Percentiles rank a stretch among this genome's conserved stretches.
phyloP scores from a whole-genome alignment of 2,888 invertebrate species.

The Hololepta plana region DNA sequence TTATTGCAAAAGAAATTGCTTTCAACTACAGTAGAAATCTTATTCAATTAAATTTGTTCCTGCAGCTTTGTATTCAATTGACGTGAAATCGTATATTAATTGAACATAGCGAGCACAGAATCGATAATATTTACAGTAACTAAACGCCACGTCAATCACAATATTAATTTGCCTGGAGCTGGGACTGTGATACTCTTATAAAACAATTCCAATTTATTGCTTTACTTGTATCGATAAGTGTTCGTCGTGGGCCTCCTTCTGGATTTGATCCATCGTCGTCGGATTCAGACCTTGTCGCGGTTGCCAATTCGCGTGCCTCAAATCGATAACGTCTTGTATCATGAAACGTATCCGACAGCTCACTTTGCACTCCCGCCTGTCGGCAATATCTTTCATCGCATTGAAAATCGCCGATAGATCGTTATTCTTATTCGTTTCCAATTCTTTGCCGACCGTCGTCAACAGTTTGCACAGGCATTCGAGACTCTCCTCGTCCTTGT shows the following conservation, averaged over 20 bases:
- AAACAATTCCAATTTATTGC: too few species aligned
- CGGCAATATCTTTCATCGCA: conserved; percentile 52
- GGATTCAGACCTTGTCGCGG: conserved; percentile 76
- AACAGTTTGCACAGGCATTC: conserved; percentile 87
- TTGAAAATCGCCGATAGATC: conserved; percentile 40
- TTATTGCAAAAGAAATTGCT: too few species aligned
- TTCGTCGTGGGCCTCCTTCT: conserved; percentile 73
- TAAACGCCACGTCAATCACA: conserved; percentile 11
- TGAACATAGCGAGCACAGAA: conserved; percentile 9
- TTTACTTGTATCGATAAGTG: conserved; percentile 49
- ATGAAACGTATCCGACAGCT: conserved; percentile 29
- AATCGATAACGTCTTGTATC: conserved; percentile 67
- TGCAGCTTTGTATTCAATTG: too few species aligned
- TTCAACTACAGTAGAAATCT: too few species aligned
- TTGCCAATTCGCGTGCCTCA: conserved; percentile 72
- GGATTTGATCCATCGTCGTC: conserved; percentile 88
- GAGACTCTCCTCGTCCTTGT: conserved; percentile 72
- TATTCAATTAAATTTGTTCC: too few species aligned
- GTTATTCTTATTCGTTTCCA: conserved; percentile 39
- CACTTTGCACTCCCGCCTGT: conserved; percentile 25
- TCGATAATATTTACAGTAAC: conserved; percentile 11
- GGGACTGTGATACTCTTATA: too few species aligned
- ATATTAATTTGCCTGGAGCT: conserved; percentile 9
- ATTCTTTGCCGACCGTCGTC: conserved; percentile 76
- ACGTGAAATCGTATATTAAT: conserved; percentile 2